Evolutionary conservation across 2,113 vertebrate genomes (phyloP).

Genomic region (Equus przewalskii): DNA sequence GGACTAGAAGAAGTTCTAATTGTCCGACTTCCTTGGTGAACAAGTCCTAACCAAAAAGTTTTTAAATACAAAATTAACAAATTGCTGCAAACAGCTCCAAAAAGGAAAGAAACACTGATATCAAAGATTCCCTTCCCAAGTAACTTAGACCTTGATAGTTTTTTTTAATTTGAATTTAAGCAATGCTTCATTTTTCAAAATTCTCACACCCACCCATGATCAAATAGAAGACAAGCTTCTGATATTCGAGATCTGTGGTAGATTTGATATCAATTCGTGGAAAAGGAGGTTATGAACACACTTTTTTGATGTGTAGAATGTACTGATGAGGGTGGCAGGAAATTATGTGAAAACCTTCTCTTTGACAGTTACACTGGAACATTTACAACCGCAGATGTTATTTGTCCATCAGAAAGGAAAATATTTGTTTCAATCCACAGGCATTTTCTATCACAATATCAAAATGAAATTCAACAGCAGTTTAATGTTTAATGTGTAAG

Average conservation of each 20-base stretch:
- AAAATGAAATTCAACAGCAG: slow-evolving; percentile 78
- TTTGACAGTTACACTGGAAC: slow-evolving; percentile 81
- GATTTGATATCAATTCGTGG: slow-evolving; percentile 30
- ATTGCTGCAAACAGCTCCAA: not conserved
- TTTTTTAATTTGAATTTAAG: slow-evolving; percentile 10
- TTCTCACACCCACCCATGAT: not conserved
- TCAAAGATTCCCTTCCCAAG: not conserved
- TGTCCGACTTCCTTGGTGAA: not conserved
- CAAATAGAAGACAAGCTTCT: not conserved
- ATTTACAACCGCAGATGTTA: slow-evolving; percentile 86
- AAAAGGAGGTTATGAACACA: not conserved
- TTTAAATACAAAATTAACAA: not conserved
- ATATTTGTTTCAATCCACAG: slow-evolving; percentile 87
- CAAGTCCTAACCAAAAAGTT: not conserved
- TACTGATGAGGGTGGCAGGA: slow-evolving; percentile 76
- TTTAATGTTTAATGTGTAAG: slow-evolving; percentile 80
- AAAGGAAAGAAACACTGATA: not conserved
- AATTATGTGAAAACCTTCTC: slow-evolving; percentile 81
- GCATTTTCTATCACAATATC: slow-evolving; percentile 79
- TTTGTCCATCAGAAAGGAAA: slow-evolving; percentile 88
- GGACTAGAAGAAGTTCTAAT: not conserved
- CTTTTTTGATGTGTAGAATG: not conserved
- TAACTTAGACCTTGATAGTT: not conserved
- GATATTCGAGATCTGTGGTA: not conserved
- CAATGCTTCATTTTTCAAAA: slow-evolving; percentile 7